Percentiles rank a stretch among this genome's conserved stretches.
Evolutionary conservation across 2,113 vertebrate genomes (phyloP).

Genomic region (Colaptes auratus): DNA sequence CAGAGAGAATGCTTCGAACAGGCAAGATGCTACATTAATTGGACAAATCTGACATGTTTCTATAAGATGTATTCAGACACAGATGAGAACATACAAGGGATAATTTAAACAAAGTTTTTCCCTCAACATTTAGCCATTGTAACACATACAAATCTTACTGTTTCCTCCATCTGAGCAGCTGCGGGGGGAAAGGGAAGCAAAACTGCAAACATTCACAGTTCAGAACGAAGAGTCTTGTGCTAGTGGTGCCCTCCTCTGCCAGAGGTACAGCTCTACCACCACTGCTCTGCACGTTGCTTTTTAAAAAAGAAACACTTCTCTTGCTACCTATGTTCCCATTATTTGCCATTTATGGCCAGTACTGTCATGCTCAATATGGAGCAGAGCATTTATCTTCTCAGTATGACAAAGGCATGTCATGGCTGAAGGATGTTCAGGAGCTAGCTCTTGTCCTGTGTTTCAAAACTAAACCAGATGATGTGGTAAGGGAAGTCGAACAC

Average conservation of each 20-base stretch:
- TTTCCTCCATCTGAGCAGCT: neutral
- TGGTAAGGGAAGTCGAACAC: neutral
- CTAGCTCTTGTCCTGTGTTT: fast-evolving
- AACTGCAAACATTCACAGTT: neutral
- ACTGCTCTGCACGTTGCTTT: neutral
- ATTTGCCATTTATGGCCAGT: neutral
- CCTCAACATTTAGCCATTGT: neutral
- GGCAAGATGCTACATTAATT: conserved; percentile 30
- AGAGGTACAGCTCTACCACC: neutral
- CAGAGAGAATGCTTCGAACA: too few relatives aligned
- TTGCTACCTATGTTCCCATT: neutral
- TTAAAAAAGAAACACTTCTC: neutral
- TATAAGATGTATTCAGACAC: conserved; percentile 50
- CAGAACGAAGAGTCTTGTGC: neutral
- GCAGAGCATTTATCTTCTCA: neutral
- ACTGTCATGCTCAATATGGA: neutral
- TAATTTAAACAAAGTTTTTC: conserved; percentile 24
- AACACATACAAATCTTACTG: neutral
- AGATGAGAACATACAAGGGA: neutral
- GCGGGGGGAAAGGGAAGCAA: neutral
- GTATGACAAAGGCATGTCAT: neutral
- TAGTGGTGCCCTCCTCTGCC: neutral
- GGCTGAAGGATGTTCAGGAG: neutral
- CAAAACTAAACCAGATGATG: neutral
- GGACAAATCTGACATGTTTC: conserved; percentile 53